Base-by-base conservation (phyloP, 2,797 vertebrate genomes). In the Chiroxiphia lanceolata region DNA sequence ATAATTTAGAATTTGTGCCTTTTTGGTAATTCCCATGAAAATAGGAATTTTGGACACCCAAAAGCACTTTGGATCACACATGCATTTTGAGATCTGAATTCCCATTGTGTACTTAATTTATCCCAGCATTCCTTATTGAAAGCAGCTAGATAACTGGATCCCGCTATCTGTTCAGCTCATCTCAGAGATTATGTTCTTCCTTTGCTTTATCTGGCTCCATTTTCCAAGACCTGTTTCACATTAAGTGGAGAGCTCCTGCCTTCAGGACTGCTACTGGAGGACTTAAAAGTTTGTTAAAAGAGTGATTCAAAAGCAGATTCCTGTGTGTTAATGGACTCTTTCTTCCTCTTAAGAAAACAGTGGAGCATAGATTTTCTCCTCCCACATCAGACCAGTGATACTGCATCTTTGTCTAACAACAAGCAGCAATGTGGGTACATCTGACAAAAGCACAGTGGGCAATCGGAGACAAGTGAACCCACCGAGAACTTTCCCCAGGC, bases 151-250 rank as follows among this genome's bases (percentile, higher is more conserved):
- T 42, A 86, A 53, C 16, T 74, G 42, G 14, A 70, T 69, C 40
- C 59, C 33, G 33, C 44, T 79, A 44, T 91, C 70, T 61, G 38
- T 90, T 68, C 82, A 87, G 33, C 5, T 59, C 45, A 53, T 71
- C 57, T 90, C 29, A 70, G 50, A 72, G 69, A 69, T 47, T 92
- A 38, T 79, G n/a, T 47, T 64, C 22, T 67, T 90, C 29, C 29
- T 91, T 70, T 93, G 59, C 53, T 93, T 88, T 91, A 83, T 86
- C 91, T 94, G 87, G 84, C 64, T 14, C 2, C 42, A 31, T 74
- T 87, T 95, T 81, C 59, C 0, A 1, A 89, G 79, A 77, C 64
- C 80, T 96, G 95, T 95, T 96, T 94, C 59, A 57, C n/a, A 95
- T 92, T 90, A 97, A 72, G n/a, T 38, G 72, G 36, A 95, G 57